Base-by-base conservation (phyloP, 1,140 invertebrate genomes). In the Plectrocnemia conspersa region DNA sequence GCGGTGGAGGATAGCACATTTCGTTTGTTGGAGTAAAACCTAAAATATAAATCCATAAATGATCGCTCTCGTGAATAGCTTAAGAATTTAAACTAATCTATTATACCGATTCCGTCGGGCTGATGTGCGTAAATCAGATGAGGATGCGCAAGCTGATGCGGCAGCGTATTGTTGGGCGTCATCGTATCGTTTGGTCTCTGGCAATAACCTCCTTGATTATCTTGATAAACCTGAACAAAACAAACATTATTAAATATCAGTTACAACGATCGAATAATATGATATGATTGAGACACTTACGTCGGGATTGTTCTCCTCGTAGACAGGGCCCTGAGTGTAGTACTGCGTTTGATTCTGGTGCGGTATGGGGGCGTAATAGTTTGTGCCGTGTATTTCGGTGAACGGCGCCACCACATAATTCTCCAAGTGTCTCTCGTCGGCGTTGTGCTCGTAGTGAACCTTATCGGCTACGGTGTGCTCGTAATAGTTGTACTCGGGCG, bases 81-180 rank as follows among this genome's bases (percentile, higher is more conserved):
- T 44, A 24, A 25, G n/a, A 18, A 11, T 40, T 2, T 3, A 44
- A 41, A 6, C 11, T 19, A 18, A 24, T 44, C 2, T 25, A 25
- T 4, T 9, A 11, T 44, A 33, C 29, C 27, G 1, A 48, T 33
- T 11, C 16, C 22, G 13, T 48, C 45, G 10, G 47, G 3, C 10
- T 35, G 47, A 5, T 19, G 33, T 13, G 47, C 47, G 18, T 33
- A 50, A 24, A 50, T 38, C 11, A 50, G 38, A 38, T 50, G 47
- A 7, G 33, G 47, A 50, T 22, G 47, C 10, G 13, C 3, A 21
- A 48, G 19, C 10, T 29, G 33, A 36, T 50, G 47, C 18, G 15
- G 22, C 11, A 23, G 46, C 2, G 24, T 15, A n/a, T n/a, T n/a
- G n/a, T n/a, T n/a, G 3, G 21, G 16, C n/a, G 5, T 3, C 15